Evolutionary conservation across 2,888 invertebrate genomes (phyloP), one percentile per base, ranked within the genome.

Genomic region (Cheilosia soror): DNA sequence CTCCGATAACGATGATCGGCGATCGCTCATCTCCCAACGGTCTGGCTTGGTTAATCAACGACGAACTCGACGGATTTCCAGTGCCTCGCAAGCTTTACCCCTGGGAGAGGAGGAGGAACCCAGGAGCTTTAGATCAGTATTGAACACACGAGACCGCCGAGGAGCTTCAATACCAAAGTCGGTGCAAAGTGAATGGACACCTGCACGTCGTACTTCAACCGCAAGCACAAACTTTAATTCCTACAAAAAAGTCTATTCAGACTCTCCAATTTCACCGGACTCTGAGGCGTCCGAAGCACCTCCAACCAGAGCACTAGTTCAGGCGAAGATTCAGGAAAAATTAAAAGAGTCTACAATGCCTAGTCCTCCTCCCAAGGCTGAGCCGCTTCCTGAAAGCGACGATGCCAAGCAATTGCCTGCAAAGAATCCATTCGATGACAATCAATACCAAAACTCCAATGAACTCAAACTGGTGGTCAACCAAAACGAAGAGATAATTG

Each of bases 1-100:
- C 87, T 95, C 95, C 1, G 95, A 95, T 77, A 89, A 91, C 58
- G 92, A 93, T 20, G 93, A 93, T 84, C 92, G 90, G 5, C 89
- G 91, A 13, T 92, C 92, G 0, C 73, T 92, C 25, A 89, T 92
- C 20, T 92, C 92, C 0, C 91, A 92, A 83, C 90, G 93, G 9
- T 92, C 92, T 4, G 91, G 89, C 40, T 87, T 90, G 87, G 87
- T 80, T 6, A 79, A 88, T 3, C 89, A 89, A 33, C 55, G 87
- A 53, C 89, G 90, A 0, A 89, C 88, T 44, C 88, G 91, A 25
- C 90, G 91, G 13, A 65, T 90, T 6, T 92, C 92, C 1, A 90
- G 90, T 53, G 90, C 90, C 15, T 92, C 92, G 0, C 92, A 92
- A 75, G 87, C 89, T 5, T 87, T 89, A 0, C 51, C 88, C n/a